Evolutionary conservation across 2,113 vertebrate genomes (phyloP).

Genomic region (Semnornis frantzii): DNA sequence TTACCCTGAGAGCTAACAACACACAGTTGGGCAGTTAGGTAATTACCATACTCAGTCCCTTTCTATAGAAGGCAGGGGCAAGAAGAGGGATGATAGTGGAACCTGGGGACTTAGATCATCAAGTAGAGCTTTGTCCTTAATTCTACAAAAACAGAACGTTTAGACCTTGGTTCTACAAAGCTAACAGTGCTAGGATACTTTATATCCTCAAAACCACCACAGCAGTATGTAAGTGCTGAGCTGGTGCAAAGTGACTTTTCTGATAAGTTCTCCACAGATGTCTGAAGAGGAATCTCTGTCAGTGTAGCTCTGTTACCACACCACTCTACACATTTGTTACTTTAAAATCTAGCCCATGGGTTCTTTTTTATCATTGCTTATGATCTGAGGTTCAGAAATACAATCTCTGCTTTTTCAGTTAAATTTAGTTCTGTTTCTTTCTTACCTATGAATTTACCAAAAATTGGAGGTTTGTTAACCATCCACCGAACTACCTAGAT

Average conservation of each 20-base stretch:
- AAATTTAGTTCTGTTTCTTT: neutral
- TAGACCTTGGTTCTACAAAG: neutral
- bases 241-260: neutral
- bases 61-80: neutral
- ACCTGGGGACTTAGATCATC: neutral
- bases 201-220: neutral
- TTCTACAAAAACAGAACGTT: neutral
- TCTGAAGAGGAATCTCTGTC: neutral
- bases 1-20: neutral
- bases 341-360: neutral
- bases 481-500: neutral
- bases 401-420: neutral
- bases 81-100: neutral
- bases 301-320: neutral
- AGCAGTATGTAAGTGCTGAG: neutral
- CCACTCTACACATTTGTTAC: neutral
- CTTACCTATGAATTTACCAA: neutral
- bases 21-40: neutral
- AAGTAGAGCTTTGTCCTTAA: neutral
- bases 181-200: neutral
- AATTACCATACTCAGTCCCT: neutral
- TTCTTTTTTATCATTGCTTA: neutral
- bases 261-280: neutral
- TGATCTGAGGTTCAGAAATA: neutral
- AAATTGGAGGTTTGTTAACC: neutral